Percentiles rank a stretch among this genome's conserved stretches.
These are phyloP conservation scores for Dromaius novaehollandiae DNA, from an alignment of 2,113 vertebrate species.

Conservation along the genomic window DNA sequence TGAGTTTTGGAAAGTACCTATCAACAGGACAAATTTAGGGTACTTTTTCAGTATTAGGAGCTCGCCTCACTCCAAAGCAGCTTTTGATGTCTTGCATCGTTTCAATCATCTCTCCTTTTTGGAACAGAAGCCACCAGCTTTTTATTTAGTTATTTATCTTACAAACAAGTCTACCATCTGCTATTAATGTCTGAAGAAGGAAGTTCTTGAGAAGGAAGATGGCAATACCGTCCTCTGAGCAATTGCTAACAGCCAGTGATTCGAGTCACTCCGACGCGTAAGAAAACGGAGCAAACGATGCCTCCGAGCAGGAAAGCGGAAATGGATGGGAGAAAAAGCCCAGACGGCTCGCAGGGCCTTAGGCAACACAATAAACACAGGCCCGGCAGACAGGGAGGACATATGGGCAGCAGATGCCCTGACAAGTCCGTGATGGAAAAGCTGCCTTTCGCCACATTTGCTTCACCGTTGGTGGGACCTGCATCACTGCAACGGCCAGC, in stretches of 20 bases:
- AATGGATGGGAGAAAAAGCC: neutral
- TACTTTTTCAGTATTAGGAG: neutral
- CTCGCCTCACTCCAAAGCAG: neutral
- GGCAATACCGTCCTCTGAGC: neutral
- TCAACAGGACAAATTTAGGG: neutral
- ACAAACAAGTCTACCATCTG: neutral
- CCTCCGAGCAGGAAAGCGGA: neutral
- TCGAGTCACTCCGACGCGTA: neutral
- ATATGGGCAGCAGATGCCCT: neutral
- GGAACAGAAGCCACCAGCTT: neutral
- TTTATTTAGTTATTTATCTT: neutral
- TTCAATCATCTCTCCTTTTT: neutral
- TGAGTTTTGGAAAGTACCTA: neutral
- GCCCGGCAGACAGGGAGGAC: neutral
- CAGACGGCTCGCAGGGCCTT: neutral
- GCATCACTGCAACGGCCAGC: neutral
- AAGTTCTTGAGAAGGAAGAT: neutral
- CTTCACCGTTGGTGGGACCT: neutral
- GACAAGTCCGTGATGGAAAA: rapidly evolving
- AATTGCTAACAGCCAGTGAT: neutral
- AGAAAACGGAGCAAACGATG: neutral
- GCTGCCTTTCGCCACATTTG: rapidly evolving
- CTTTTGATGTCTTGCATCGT: neutral
- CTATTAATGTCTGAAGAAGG: neutral
- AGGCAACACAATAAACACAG: neutral